phyloP scores from a whole-genome alignment of 2,113 vertebrate species.

The Cyanoliseus patagonus region DNA sequence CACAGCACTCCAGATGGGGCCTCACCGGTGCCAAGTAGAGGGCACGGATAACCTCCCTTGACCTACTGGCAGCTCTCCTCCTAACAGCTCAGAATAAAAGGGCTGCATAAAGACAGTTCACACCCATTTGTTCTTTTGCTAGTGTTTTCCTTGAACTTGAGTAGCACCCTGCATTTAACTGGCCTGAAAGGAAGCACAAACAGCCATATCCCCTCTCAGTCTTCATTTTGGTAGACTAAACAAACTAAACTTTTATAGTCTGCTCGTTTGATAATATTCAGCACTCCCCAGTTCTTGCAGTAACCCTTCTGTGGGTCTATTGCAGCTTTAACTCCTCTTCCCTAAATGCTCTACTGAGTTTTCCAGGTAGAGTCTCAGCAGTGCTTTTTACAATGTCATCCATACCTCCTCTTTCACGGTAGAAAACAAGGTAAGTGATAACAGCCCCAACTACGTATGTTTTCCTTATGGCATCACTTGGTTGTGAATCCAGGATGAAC shows the following conservation, averaged over 20 bases:
- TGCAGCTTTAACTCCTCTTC: neutral
- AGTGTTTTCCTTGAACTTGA: conserved; percentile 4
- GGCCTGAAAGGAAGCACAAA: conserved; percentile 39
- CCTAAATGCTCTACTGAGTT: neutral
- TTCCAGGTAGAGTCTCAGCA: neutral
- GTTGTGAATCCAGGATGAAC: neutral
- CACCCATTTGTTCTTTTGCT: neutral
- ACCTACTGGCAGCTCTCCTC: neutral
- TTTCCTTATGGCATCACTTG: neutral
- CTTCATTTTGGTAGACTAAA: conserved; percentile 57
- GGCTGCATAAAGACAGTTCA: neutral
- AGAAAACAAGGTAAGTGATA: neutral
- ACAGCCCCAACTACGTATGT: neutral
- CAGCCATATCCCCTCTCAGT: neutral
- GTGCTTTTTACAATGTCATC: neutral
- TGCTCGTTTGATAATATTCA: neutral
- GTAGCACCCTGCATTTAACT: conserved; percentile 6
- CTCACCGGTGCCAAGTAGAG: neutral
- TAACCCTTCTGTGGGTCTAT: neutral
- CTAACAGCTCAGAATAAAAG: neutral
- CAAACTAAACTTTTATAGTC: neutral
- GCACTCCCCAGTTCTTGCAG: neutral
- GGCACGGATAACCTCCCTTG: neutral
- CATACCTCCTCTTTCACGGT: neutral
- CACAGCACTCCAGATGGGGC: neutral